phyloP scores from a whole-genome alignment of 2,888 invertebrate genomes.

The Drosophila nigritarsus region DNA sequence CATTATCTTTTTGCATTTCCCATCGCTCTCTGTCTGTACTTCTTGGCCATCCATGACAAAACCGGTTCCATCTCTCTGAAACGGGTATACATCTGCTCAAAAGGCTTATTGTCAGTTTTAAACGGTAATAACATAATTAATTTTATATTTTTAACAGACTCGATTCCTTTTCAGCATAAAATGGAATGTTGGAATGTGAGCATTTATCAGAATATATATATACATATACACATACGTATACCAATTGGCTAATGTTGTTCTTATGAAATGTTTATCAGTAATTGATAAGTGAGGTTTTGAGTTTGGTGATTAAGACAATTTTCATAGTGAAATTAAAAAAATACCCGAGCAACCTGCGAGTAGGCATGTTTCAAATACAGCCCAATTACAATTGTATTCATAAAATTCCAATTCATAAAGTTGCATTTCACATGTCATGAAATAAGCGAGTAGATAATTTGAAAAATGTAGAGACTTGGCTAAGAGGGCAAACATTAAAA shows the following conservation, averaged over 20 bases:
- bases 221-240: neutral
- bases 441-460: neutral
- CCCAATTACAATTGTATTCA: neutral
- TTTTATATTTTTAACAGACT: conserved; percentile 19
- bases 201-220: conserved; percentile 20
- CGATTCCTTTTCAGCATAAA: neutral
- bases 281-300: neutral
- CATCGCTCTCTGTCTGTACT: conserved; percentile 24
- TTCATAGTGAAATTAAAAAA: neutral
- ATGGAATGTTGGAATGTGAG: conserved; percentile 12
- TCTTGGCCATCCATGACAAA: conserved; percentile 40
- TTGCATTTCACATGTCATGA: neutral
- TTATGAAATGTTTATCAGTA: conserved; percentile 36
- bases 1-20: conserved; percentile 27
- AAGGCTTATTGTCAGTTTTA: conserved; percentile 11
- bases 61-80: conserved; percentile 56
- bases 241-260: neutral
- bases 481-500: neutral
- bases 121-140: conserved; percentile 31
- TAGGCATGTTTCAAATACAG: neutral
- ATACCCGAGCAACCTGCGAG: neutral
- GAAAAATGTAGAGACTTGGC: neutral
- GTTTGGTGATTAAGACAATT: conserved; percentile 17
- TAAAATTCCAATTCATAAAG: too few species aligned
- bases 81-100: conserved; percentile 41